Percentiles rank a stretch among this genome's conserved stretches.
phyloP scores from a whole-genome alignment of 2,888 invertebrate genomes.

The Psococerastis gibbosa region DNA sequence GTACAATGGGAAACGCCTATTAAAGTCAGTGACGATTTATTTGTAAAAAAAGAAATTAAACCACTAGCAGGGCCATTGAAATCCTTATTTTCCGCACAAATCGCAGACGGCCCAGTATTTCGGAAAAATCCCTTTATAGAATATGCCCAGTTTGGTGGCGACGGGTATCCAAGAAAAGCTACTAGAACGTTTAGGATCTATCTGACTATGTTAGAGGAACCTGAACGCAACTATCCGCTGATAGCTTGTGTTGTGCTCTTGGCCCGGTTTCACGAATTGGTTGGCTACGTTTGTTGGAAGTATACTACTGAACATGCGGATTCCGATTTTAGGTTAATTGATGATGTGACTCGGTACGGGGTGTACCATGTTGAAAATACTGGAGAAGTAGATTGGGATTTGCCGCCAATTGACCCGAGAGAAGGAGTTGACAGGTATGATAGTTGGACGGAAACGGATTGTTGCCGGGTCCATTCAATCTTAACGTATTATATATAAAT shows the following conservation, averaged over 20 bases:
- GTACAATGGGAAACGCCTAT: slow-evolving; percentile 48
- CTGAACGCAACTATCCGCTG: slow-evolving; percentile 67
- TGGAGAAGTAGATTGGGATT: slow-evolving; percentile 85
- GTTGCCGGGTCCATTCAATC: no score
- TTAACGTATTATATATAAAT: no score
- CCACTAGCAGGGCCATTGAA: no score
- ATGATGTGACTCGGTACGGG: slow-evolving; percentile 52
- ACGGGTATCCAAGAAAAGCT: slow-evolving; percentile 52
- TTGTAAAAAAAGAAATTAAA: slow-evolving; percentile 23
- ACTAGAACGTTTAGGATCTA: slow-evolving; percentile 78
- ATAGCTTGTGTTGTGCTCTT: slow-evolving; percentile 59
- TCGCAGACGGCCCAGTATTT: slow-evolving; percentile 54
- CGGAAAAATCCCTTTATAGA: slow-evolving; percentile 75
- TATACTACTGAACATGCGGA: slow-evolving; percentile 30
- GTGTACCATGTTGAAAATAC: slow-evolving; percentile 92
- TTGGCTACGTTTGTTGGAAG: slow-evolving; percentile 83
- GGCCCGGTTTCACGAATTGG: slow-evolving; percentile 76
- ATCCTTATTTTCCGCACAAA: slow-evolving; percentile 54
- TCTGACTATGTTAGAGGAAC: slow-evolving; percentile 67
- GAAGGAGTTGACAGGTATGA: no score
- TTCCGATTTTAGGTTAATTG: slow-evolving; percentile 28
- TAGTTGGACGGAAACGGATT: no score
- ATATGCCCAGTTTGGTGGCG: slow-evolving; percentile 84
- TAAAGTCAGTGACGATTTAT: slow-evolving; percentile 33
- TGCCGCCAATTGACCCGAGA: slow-evolving; percentile 71